Conservation (phyloP, 2,888 invertebrate species). For the Octodonta nipae region DNA sequence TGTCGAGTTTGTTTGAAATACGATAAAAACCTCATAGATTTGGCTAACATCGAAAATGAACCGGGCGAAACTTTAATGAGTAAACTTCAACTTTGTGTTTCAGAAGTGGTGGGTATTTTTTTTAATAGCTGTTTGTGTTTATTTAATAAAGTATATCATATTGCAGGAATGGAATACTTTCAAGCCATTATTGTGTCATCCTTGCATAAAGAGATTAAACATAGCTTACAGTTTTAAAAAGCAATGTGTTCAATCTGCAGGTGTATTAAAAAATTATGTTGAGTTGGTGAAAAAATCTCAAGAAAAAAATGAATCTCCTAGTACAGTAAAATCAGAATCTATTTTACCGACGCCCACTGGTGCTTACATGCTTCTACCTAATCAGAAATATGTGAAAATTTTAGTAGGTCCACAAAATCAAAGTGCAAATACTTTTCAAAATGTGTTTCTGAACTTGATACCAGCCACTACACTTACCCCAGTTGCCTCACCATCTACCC, state of each 20-base stretch:
- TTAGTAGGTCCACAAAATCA: conserved; percentile 22
- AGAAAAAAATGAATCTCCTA: conserved; percentile 17
- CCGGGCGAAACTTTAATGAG: conserved; percentile 27
- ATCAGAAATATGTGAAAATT: conserved; percentile 28
- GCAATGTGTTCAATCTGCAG: conserved; percentile 29
- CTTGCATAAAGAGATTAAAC: conserved; percentile 30
- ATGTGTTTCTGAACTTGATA: conserved; percentile 30
- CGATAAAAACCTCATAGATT: conserved; percentile 29
- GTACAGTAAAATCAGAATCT: conserved; percentile 13
- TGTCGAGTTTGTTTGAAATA: conserved; percentile 33
- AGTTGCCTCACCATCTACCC: conserved; percentile 7
- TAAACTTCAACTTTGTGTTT: conserved; percentile 31
- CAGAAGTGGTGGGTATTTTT: conserved; percentile 32
- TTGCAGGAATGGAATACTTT: conserved; percentile 29
- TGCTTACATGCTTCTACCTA: conserved; percentile 25
- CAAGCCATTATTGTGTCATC: conserved; percentile 29
- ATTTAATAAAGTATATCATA: conserved; percentile 1
- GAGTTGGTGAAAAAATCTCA: conserved; percentile 26
- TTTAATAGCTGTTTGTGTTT: conserved; percentile 5
- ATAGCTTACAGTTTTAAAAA: conserved; percentile 31
- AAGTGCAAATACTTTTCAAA: conserved; percentile 23
- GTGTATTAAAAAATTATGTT: conserved; percentile 26
- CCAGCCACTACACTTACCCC: conserved; percentile 21
- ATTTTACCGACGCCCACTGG: conserved; percentile 14
- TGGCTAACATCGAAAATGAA: conserved; percentile 30